Conservation (phyloP, 2,888 invertebrate species). For the Lithophane socia region DNA sequence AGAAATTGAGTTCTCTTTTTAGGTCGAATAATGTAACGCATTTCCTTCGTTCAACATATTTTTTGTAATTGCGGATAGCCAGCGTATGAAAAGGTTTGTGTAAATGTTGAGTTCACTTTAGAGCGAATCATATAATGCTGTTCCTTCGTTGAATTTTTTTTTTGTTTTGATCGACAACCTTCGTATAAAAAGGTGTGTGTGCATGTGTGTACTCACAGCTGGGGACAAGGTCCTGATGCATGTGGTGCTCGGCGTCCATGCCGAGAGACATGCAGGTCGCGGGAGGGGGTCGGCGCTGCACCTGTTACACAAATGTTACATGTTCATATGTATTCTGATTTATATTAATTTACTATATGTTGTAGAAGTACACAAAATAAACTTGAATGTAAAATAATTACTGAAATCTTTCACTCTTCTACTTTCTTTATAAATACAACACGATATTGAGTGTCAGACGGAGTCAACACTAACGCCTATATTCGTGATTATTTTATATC, state of each 20-base stretch:
- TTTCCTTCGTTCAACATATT: neutral
- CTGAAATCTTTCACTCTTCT: neutral
- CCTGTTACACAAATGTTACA: slow-evolving; percentile 71
- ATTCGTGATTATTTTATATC: neutral
- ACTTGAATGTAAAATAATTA: neutral
- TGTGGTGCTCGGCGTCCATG: slow-evolving; percentile 87
- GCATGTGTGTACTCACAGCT: slow-evolving; percentile 81
- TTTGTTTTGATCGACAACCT: neutral
- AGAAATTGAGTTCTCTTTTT: neutral
- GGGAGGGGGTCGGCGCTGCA: slow-evolving; percentile 87
- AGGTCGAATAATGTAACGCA: neutral
- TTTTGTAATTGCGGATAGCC: neutral
- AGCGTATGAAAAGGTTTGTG: slow-evolving; percentile 8
- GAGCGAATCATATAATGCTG: neutral
- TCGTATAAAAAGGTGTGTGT: slow-evolving; percentile 13
- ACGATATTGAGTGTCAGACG: neutral
- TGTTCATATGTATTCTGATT: neutral
- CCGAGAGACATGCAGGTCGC: slow-evolving; percentile 85
- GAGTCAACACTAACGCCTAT: neutral
- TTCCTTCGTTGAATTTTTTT: too few species aligned
- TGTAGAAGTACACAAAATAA: neutral
- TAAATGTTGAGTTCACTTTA: neutral
- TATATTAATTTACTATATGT: neutral
- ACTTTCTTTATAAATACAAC: neutral
- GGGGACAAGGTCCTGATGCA: slow-evolving; percentile 88